Evolutionary conservation across 1,140 invertebrate species (phyloP).

Genomic region (Sweltsa coloradensis): DNA sequence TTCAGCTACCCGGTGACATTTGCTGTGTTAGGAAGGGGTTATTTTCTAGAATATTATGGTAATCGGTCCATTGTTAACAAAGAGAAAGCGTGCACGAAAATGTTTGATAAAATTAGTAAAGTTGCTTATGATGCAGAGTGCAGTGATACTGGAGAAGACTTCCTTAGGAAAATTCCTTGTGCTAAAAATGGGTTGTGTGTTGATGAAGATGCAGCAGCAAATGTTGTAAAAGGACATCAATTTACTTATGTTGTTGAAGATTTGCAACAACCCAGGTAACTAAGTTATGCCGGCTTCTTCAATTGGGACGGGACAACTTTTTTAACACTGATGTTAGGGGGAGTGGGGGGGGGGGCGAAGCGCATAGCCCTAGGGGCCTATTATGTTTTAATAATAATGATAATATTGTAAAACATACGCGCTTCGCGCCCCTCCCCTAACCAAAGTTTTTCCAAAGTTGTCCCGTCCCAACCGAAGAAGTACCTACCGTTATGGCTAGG

Average conservation of each 20-base stretch:
- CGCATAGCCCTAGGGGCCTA: too few species aligned
- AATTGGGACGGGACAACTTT: too few species aligned
- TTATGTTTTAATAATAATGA: too few species aligned
- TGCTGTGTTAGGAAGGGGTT: constrained; percentile 72
- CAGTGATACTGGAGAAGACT: constrained; percentile 70
- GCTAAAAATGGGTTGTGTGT: constrained; percentile 58
- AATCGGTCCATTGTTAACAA: constrained; percentile 50
- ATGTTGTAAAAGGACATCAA: constrained; percentile 77
- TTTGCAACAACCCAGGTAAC: constrained; percentile 73
- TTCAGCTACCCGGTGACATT: constrained; percentile 62
- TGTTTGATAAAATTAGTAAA: constrained; percentile 73
- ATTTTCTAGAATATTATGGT: constrained; percentile 81
- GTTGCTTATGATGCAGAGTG: constrained; percentile 78
- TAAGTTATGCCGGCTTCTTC: too few species aligned
- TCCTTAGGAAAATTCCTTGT: constrained; percentile 81
- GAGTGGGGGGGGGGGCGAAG: too few species aligned
- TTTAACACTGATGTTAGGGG: too few species aligned
- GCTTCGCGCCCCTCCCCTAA: too few species aligned
- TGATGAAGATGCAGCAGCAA: constrained; percentile 74
- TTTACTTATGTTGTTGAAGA: constrained; percentile 90
- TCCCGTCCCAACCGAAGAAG: too few species aligned
- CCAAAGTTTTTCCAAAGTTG: too few species aligned
- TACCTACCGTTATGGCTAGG: too few species aligned
- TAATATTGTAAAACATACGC: too few species aligned
- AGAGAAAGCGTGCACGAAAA: constrained; percentile 57